These are phyloP conservation scores for Laticauda laticaudata DNA, from an alignment of 2,113 vertebrate species.

Conservation along the genomic window DNA sequence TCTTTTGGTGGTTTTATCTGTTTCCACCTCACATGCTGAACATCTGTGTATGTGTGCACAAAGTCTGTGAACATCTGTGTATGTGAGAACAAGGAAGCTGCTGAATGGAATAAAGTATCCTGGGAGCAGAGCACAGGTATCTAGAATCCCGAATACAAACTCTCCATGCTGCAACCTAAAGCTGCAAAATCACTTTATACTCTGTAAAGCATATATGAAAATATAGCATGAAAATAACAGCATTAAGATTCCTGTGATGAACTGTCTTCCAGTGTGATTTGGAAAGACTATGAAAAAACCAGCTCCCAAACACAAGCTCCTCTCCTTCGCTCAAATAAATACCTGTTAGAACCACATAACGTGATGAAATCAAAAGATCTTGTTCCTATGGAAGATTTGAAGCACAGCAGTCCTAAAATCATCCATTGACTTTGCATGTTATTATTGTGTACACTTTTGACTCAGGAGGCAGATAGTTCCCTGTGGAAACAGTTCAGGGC, in stretches of 20 bases:
- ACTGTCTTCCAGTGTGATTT: neutral
- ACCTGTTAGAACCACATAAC: neutral
- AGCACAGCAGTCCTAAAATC: fast-evolving
- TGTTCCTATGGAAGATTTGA: neutral
- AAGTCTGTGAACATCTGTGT: neutral
- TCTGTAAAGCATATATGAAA: neutral
- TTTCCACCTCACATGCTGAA: neutral
- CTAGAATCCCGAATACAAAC: neutral
- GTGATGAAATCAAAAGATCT: neutral
- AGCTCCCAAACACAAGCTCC: neutral
- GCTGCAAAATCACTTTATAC: neutral
- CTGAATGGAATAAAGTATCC: neutral
- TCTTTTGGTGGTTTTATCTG: no score
- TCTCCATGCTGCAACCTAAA: neutral
- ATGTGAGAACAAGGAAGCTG: neutral
- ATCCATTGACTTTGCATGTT: fast-evolving
- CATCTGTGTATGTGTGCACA: neutral
- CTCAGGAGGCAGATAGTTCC: neutral
- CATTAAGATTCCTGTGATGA: neutral
- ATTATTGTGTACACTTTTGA: neutral
- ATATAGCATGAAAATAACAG: neutral
- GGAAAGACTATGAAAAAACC: neutral
- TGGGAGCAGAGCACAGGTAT: neutral
- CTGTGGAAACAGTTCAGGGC: neutral
- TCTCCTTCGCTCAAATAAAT: neutral